A percentile compares a stretch with the other conserved stretches of the same genome.
Evolutionary conservation across 2,113 vertebrate genomes (phyloP).

Genomic region (Thinocorus orbignyianus): DNA sequence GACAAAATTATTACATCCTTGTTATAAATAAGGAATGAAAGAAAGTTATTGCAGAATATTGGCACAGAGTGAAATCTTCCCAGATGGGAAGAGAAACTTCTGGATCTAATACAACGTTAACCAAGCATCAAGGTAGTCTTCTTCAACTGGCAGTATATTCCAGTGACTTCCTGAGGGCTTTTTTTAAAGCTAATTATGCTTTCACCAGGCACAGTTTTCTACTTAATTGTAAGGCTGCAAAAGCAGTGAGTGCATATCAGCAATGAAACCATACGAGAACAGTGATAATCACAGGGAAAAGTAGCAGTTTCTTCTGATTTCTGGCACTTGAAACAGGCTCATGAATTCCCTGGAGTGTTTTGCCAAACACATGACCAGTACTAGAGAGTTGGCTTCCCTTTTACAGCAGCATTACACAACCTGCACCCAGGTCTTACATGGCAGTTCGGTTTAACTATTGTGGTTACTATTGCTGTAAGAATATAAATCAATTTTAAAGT

Average conservation of each 20-base stretch:
- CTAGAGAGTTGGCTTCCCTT: neutral
- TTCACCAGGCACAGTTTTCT: slow-evolving; percentile 30
- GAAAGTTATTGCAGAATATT: slow-evolving; percentile 44
- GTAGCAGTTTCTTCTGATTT: slow-evolving; percentile 8
- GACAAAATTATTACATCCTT: neutral
- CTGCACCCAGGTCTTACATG: neutral
- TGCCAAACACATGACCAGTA: neutral
- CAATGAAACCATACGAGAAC: neutral
- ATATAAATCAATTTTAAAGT: neutral
- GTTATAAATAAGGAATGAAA: slow-evolving; percentile 24
- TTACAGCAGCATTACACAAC: neutral
- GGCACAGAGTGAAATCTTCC: slow-evolving; percentile 34
- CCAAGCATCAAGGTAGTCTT: slow-evolving; percentile 39
- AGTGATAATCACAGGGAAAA: neutral
- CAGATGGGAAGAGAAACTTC: slow-evolving; percentile 52
- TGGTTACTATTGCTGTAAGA: neutral
- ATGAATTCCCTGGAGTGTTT: neutral
- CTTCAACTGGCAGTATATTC: slow-evolving; percentile 29
- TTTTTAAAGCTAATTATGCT: slow-evolving; percentile 52
- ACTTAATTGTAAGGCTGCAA: slow-evolving; percentile 38
- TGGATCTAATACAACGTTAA: slow-evolving; percentile 32
- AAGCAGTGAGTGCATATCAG: slow-evolving; percentile 15
- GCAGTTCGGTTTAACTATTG: neutral
- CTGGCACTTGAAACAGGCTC: neutral
- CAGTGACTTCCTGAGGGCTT: slow-evolving; percentile 38